Percentiles rank a stretch among this genome's conserved stretches.
phyloP scores from a whole-genome alignment of 1,140 invertebrate genomes.

The Drosophila azteca region DNA sequence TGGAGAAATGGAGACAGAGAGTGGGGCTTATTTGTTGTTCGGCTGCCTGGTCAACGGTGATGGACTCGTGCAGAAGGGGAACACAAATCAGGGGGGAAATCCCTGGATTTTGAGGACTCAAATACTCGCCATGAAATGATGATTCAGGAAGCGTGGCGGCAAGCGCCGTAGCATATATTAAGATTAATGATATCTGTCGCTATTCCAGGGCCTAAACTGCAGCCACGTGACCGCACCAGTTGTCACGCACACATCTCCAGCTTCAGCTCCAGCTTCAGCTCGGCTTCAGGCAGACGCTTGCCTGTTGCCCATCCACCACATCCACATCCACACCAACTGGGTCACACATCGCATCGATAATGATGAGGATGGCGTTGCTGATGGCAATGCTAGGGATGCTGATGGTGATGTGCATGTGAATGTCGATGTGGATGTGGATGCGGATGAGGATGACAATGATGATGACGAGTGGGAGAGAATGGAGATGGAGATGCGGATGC shows the following conservation, averaged over 20 bases:
- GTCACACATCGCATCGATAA: constrained; percentile 53
- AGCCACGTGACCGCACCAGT: no score
- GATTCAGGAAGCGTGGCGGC: no score
- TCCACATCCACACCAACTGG: constrained; percentile 28
- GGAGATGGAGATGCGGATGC: background rate
- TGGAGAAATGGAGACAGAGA: constrained; percentile 5
- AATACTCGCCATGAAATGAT: no score
- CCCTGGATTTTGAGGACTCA: no score
- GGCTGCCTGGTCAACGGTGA: background rate
- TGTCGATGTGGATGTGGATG: no score
- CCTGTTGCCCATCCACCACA: constrained; percentile 24
- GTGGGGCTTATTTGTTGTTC: constrained; percentile 20
- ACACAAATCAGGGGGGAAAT: constrained; percentile 2
- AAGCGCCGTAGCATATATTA: no score
- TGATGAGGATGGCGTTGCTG: constrained; percentile 28
- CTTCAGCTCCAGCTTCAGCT: no score
- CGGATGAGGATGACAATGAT: constrained; percentile 24
- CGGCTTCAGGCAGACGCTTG: background rate
- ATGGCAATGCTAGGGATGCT: no score
- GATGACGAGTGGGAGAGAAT: background rate
- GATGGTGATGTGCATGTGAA: no score
- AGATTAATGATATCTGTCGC: background rate
- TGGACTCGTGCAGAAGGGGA: constrained; percentile 10
- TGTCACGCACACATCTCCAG: constrained; percentile 24
- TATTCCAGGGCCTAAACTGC: background rate